Evolutionary conservation across 2,888 invertebrate species (phyloP), one percentile per base, ranked within the genome.

Genomic region (Cosmorhoe ocellata): DNA sequence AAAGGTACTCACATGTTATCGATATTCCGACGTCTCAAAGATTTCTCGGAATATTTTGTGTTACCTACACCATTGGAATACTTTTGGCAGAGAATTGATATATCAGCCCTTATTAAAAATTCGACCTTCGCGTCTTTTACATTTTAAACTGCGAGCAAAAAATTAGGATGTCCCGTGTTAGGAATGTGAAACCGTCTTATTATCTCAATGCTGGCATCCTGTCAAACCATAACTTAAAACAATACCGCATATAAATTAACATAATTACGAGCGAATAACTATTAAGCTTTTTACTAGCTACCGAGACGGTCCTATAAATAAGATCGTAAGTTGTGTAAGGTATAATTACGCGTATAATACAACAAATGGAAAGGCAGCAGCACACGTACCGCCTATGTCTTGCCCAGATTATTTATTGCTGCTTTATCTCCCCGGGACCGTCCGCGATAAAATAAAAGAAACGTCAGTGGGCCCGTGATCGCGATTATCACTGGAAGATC

Each of bases 401-500:
- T 75, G 69, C 66, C 73, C 49, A 66, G 74, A 84, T 86, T 86
- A 88, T 88, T 89, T 88, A 89, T 86, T 87, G 73, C 84, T 68
- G 71, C 75, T 87, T 88, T 87, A 87, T 88, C 84, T 85, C 73
- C 75, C 73, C 62, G 76, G 78, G 81, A 81, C 81, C 79, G 79
- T 79, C 76, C 71, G 79, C 74, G 84, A 86, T 87, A 84, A 87
- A 87, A 87, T 84, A 87, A 86, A 86, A 87, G 83, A 87, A 87
- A 84, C 81, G 81, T 84, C 87, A 80, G 79, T 30, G 67, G 67
- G 66, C 72, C 80, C 78, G 78, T 80, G 84, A 84, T 87, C 84
- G 83, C 80, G 86, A 85, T 87, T 87, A 88, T 86, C 87, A 77
- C 76, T 71, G 74, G 74, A 76, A 80, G 78, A 85, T 85, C 86